Base-by-base conservation (phyloP, 2,797 vertebrate species). In the Sebastes melanostomus region DNA sequence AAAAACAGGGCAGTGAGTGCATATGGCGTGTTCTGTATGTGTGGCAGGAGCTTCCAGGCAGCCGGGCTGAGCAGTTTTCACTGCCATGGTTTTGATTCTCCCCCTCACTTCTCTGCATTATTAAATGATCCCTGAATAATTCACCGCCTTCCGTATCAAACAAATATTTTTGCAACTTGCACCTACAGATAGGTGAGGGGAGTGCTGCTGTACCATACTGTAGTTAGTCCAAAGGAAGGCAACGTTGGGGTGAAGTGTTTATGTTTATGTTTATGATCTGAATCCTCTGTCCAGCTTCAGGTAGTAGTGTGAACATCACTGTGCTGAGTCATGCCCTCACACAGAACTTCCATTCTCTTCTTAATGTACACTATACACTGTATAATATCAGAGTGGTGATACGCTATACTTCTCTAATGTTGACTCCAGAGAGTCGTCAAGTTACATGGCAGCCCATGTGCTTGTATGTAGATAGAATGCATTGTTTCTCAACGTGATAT, bases 121-220 rank as follows among this genome's bases (percentile, higher is more conserved):
- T 97, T 97, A 96, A 97, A 96, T 96, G 94, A 95, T 90, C 79
- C 81, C 93, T 97, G 93, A 95, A 97, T 97, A 95, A 97, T 97
- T 96, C 90, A 96, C 83, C 77, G 80, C 84, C 86, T 88, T 96
- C 95, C 90, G 80, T 95, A 95, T 95, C 89, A 96, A 96, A 96
- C 92, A 95, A 95, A 96, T 96, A 95, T 93, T 93, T 97, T 95
- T 93, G 90, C 88, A 93, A 96, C 94, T 87, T 82, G 90, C 84
- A 96, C 92, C 91, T 91, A 91, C 92, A 94, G 92, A 96, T 90
- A 75, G 87, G 63, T 94, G 86, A 78, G 80, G 25, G 46, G 65
- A 84, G 65, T 74, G 30, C 62, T 14, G 22, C 27, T 30, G 11
- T 66, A 25, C 34, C 55, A 16, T 70, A n/a, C 16, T 20, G 70